Conservation (phyloP, 2,113 vertebrate genomes). For the Quiscalus mexicanus region DNA sequence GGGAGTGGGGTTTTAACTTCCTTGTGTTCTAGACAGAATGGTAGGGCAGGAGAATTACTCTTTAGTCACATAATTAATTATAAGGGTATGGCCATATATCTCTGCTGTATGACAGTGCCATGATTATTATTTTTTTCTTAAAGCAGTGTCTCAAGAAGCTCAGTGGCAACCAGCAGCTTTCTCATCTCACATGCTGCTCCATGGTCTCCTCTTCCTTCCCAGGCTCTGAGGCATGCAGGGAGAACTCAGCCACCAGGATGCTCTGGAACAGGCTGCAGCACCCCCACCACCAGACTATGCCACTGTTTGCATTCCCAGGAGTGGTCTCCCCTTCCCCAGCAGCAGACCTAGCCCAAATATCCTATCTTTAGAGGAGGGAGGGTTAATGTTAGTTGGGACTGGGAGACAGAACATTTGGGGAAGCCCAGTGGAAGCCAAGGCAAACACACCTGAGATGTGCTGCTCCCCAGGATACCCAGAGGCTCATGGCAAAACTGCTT, state of each 20-base stretch:
- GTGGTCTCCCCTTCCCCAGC: neutral
- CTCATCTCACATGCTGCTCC: neutral
- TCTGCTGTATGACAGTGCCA: neutral
- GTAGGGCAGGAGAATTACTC: neutral
- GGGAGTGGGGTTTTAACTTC: neutral
- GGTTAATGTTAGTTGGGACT: neutral
- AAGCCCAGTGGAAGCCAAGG: neutral
- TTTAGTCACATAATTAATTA: neutral
- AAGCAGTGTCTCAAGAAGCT: neutral
- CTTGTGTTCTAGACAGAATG: neutral
- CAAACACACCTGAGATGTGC: neutral
- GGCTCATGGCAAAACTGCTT: neutral
- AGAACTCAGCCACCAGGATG: neutral
- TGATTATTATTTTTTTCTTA: neutral
- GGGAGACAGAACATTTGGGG: neutral
- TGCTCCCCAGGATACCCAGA: neutral
- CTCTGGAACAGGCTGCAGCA: neutral
- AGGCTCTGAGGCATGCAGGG: neutral
- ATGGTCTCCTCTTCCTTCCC: neutral
- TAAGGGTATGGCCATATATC: neutral
- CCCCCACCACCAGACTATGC: rapidly evolving
- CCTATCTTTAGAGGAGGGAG: neutral
- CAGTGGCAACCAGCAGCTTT: neutral
- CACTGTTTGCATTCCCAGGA: neutral
- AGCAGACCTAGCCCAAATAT: neutral